Evolutionary conservation across 2,888 invertebrate genomes (phyloP).

Genomic region (Heterodera filipjevi): DNA sequence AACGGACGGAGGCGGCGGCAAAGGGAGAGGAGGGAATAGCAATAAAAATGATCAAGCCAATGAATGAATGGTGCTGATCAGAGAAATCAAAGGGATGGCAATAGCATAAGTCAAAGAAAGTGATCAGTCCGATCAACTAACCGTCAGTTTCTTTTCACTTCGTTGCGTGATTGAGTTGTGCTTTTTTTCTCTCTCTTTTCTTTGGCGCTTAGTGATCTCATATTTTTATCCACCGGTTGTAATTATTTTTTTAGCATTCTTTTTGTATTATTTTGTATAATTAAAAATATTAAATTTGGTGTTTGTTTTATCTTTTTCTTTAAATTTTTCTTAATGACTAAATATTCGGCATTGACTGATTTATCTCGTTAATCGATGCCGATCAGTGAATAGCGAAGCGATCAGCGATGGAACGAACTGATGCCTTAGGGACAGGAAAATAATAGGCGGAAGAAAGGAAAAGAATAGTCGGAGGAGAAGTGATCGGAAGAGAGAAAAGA

Average conservation of each 20-base stretch:
- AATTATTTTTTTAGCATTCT: neutral
- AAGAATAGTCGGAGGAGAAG: neutral
- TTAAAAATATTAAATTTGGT: neutral
- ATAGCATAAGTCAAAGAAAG: neutral
- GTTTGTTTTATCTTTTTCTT: neutral
- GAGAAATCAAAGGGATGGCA: neutral
- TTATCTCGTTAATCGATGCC: neutral
- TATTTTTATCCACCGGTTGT: neutral
- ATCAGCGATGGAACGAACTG: neutral
- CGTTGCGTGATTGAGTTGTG: neutral
- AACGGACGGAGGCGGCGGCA: neutral
- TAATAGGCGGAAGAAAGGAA: neutral
- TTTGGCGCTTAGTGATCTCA: neutral
- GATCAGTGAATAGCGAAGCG: neutral
- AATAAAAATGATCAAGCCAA: too few species aligned
- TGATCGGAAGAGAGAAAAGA: too few species aligned
- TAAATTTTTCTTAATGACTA: neutral
- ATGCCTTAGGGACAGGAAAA: slow-evolving; percentile 1
- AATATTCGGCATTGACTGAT: slow-evolving; percentile 2
- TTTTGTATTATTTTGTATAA: neutral
- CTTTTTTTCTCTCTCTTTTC: neutral
- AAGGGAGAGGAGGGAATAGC: neutral
- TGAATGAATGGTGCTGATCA: neutral
- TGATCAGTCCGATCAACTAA: neutral
- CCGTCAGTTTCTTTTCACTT: neutral